Conservation (phyloP, 2,797 vertebrate species). For the Hyperoplus immaculatus region DNA sequence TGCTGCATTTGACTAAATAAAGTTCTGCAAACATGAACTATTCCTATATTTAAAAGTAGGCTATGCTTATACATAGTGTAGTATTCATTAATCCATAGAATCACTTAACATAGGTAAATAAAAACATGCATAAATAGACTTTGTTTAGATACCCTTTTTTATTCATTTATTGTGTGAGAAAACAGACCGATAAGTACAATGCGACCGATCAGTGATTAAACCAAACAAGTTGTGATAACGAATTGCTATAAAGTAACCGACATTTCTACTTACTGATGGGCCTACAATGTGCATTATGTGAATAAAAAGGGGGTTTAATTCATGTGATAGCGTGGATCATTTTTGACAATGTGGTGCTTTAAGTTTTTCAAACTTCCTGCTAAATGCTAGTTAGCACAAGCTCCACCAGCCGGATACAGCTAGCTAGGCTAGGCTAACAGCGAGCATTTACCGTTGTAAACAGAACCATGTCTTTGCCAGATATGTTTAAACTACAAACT, state of each 20-base stretch:
- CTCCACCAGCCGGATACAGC: slow-evolving; percentile 72
- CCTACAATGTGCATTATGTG: slow-evolving; percentile 15
- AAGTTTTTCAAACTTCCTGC: slow-evolving; percentile 83
- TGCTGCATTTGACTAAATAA: too few relatives aligned
- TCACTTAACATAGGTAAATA: slow-evolving; percentile 6
- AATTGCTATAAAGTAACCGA: slow-evolving; percentile 2
- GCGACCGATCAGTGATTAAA: slow-evolving; percentile 12
- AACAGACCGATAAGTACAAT: slow-evolving; percentile 41
- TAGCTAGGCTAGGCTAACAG: slow-evolving; percentile 84
- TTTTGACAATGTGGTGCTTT: slow-evolving; percentile 74
- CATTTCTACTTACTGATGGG: slow-evolving; percentile 19
- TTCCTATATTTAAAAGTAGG: not conserved
- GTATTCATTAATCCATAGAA: not conserved
- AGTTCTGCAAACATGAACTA: not conserved
- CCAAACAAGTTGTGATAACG: not conserved
- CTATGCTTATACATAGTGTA: not conserved
- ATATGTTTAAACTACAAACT: slow-evolving; percentile 55
- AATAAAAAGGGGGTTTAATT: slow-evolving; percentile 75
- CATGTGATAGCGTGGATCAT: slow-evolving; percentile 58
- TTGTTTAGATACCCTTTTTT: slow-evolving; percentile 64
- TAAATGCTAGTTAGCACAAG: slow-evolving; percentile 84
- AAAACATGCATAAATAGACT: slow-evolving; percentile 56
- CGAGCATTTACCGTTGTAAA: slow-evolving; percentile 65
- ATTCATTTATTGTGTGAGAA: slow-evolving; percentile 58
- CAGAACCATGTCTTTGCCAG: slow-evolving; percentile 66